Conservation (phyloP, 2,888 invertebrate genomes). For the Plemyria rubiginata region DNA sequence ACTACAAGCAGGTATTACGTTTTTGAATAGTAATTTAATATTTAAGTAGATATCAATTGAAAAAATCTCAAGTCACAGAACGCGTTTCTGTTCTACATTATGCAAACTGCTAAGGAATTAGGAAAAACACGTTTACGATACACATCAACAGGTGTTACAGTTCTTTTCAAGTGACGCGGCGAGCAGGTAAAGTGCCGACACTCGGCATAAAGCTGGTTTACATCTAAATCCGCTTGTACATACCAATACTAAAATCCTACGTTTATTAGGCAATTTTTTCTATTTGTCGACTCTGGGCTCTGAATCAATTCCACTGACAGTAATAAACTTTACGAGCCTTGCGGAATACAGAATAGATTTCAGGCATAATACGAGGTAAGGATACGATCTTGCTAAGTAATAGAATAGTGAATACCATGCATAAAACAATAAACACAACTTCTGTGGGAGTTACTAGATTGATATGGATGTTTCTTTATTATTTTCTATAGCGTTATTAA, state of each 20-base stretch:
- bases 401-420: constrained; percentile 27
- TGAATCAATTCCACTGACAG: constrained; percentile 36
- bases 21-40: too few species aligned
- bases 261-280: constrained; percentile 34
- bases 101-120: too few species aligned
- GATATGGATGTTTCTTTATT: too few species aligned
- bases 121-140: too few species aligned
- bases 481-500: too few species aligned
- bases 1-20: not conserved
- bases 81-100: too few species aligned
- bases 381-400: constrained; percentile 31
- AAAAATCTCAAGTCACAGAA: too few species aligned
- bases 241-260: constrained; percentile 22
- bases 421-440: constrained; percentile 18
- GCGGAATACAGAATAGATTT: constrained; percentile 36
- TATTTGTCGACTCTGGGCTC: constrained; percentile 29
- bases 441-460: constrained; percentile 1
- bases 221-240: not conserved
- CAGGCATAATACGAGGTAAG: constrained; percentile 30
- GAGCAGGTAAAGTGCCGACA: not conserved
- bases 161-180: too few species aligned
- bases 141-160: too few species aligned
- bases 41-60: too few species aligned
- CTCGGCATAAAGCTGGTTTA: constrained; percentile 10
- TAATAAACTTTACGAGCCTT: constrained; percentile 36